Evolutionary conservation across 2,113 vertebrate genomes (phyloP).

Genomic region (Saccopteryx leptura): DNA sequence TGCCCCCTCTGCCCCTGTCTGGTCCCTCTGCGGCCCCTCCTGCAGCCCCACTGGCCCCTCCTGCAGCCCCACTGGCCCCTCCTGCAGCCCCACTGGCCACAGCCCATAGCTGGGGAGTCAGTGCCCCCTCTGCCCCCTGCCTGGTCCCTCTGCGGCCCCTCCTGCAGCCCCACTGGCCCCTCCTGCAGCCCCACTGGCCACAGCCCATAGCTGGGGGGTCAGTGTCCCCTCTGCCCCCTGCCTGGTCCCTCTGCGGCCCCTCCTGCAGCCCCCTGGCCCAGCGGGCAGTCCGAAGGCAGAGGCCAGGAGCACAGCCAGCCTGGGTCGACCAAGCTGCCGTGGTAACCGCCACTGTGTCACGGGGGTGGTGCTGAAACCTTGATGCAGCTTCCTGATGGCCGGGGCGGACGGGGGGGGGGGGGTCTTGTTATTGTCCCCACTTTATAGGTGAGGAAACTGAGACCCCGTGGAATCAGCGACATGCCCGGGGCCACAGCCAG

Average conservation of each 20-base stretch:
- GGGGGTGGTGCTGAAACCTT: not conserved
- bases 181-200: fast-evolving
- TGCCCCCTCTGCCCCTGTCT: too few relatives aligned
- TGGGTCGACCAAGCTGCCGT: fast-evolving
- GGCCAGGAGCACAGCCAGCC: not conserved
- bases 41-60: too few relatives aligned
- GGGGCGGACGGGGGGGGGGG: fast-evolving
- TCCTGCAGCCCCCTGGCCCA: fast-evolving
- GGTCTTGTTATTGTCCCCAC: not conserved
- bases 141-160: fast-evolving
- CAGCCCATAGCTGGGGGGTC: too few relatives aligned
- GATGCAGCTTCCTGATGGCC: fast-evolving
- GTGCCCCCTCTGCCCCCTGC: fast-evolving
- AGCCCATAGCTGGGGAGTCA: too few relatives aligned
- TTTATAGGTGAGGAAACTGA: not conserved
- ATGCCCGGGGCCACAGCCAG: fast-evolving
- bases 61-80: too few relatives aligned
- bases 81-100: not conserved
- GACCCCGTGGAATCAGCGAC: not conserved
- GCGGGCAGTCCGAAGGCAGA: not conserved
- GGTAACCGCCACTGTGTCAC: fast-evolving
- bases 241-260: fast-evolving
- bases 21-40: too few relatives aligned
- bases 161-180: too few relatives aligned
- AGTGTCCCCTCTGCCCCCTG: fast-evolving